phyloP scores from a whole-genome alignment of 2,113 vertebrate genomes.

The Cathartes aura region DNA sequence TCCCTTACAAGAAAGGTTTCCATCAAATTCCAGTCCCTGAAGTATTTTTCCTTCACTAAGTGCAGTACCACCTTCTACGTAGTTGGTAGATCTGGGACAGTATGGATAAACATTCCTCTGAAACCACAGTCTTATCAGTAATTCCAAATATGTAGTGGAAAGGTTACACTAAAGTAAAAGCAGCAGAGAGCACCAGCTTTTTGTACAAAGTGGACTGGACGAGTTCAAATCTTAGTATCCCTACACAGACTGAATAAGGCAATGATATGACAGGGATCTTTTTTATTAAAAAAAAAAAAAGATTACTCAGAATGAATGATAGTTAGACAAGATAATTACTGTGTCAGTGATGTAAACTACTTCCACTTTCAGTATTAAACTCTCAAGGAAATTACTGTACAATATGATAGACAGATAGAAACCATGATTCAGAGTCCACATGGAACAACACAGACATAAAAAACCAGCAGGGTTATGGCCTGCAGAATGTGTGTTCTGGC shows the following conservation, averaged over 20 bases:
- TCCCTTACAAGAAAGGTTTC: background rate
- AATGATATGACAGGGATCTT: background rate
- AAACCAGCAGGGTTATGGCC: background rate
- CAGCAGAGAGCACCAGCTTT: background rate
- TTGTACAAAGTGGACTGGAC: background rate
- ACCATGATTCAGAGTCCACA: background rate
- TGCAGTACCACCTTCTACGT: background rate
- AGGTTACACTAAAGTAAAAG: background rate
- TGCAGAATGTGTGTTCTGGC: background rate
- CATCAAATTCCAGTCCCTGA: background rate
- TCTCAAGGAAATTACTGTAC: background rate
- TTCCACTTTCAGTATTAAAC: conserved; percentile 45
- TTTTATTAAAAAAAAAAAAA: background rate
- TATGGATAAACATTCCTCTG: background rate
- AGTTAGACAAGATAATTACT: background rate
- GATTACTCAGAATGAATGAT: background rate
- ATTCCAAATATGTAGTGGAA: conserved; percentile 21
- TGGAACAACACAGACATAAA: background rate
- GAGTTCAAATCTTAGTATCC: background rate
- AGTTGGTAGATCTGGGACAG: background rate
- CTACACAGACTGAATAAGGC: background rate
- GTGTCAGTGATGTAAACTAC: background rate
- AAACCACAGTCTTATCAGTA: background rate
- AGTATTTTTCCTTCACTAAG: background rate
- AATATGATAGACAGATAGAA: background rate